Evolutionary conservation across 2,888 invertebrate genomes (phyloP), one percentile per base, ranked within the genome.

Genomic region (Eilema caniola): DNA sequence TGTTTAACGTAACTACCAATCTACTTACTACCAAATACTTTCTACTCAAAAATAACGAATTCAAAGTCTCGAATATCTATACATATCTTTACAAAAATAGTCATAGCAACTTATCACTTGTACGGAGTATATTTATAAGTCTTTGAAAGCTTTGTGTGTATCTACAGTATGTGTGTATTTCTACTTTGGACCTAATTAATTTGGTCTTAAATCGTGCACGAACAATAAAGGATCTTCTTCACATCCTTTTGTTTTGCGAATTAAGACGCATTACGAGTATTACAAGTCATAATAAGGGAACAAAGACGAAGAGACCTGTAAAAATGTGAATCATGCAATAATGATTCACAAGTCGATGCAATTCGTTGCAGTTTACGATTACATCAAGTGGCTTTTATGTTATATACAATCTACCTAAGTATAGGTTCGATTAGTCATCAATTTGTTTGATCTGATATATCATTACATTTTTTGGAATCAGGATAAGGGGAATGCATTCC

Each of bases 91-190:
- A 62, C 62, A 76, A 37, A 37, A 37, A 37, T 37, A 11, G 33
- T 25, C 67, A 67, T 74, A 63, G 70, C 72, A 60, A 28, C 31
- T 41, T 24, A 53, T 28, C 65, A 70, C 20, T 73, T 59, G 65
- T 31, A 72, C 65, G 71, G 76, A 72, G 77, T 67, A 67, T 70
- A 77, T 76, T 76, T 76, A 69, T 74, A 81, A 84, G 85, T 85
- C 80, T 82, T 83, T 82, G 85, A 75, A 80, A 82, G 78, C 75
- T 76, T 77, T 37, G 65, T 72, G 14, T 74, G 82, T 83, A 80
- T 79, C 80, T 83, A 78, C 80, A 81, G 82, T 78, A 70, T 24
- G 57, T 41, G 59, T 20, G 25, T 66, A 25, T 66, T 59, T 59
- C 4, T 0, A 11, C 25, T n/a, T 14, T 63, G 47, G 66, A 37